Evolutionary conservation across 1,140 invertebrate genomes (phyloP).

Genomic region (Drosophila mojavensis): DNA sequence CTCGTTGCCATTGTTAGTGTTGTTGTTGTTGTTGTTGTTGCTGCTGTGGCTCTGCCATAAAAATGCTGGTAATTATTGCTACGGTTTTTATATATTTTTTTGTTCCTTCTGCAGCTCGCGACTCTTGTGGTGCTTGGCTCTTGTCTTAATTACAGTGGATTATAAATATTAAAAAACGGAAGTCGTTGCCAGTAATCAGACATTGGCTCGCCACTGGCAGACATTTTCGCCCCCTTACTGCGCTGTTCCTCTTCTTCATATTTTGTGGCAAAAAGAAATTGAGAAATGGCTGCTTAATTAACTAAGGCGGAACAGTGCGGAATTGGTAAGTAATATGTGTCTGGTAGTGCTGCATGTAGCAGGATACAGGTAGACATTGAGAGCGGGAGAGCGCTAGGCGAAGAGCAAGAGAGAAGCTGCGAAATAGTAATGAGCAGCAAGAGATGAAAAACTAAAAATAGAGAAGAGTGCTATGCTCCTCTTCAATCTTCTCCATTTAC

Average conservation of each 20-base stretch:
- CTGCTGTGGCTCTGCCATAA: constrained; percentile 38
- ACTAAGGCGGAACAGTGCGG: not conserved
- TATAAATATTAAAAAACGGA: constrained; percentile 75
- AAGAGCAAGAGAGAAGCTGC: not conserved
- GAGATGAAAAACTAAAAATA: no score
- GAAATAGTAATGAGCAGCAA: not conserved
- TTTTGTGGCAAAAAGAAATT: constrained; percentile 24
- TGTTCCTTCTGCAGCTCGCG: constrained; percentile 17
- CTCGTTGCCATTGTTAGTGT: not conserved
- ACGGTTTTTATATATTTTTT: constrained; percentile 51
- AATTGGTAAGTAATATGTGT: not conserved
- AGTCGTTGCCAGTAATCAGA: constrained; percentile 70
- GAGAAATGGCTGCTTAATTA: constrained; percentile 64
- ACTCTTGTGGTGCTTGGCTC: constrained; percentile 41
- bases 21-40: not conserved
- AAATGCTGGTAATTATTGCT: constrained; percentile 69
- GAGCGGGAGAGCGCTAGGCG: not conserved
- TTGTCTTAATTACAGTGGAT: constrained; percentile 72
- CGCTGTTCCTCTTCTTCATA: not conserved
- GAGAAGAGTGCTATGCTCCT: no score
- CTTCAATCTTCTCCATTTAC: no score
- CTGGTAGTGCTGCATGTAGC: not conserved
- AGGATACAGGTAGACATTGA: constrained; percentile 10
- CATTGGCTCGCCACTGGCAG: constrained; percentile 50
- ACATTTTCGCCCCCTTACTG: not conserved